Percentiles rank a stretch among this genome's conserved stretches.
Evolutionary conservation across 2,797 vertebrate genomes (phyloP).

Genomic region (Loriculus beryllinus): DNA sequence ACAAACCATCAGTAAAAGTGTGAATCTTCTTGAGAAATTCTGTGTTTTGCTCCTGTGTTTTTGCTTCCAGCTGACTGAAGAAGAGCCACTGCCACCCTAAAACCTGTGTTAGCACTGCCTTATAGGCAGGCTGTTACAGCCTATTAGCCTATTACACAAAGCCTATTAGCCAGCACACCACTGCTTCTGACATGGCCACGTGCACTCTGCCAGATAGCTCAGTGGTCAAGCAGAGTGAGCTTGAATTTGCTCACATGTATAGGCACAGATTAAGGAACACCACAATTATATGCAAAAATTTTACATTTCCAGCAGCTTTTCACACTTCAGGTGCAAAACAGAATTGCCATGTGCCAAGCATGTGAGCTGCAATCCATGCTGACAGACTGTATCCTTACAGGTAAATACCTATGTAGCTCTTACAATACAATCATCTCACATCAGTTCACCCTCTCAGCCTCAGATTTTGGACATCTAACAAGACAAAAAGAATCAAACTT

Average conservation of each 20-base stretch:
- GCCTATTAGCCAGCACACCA: neutral
- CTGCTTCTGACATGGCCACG: fast-evolving
- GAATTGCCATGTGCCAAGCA: neutral
- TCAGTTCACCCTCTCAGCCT: neutral
- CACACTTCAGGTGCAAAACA: neutral
- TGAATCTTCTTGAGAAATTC: neutral
- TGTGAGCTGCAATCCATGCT: fast-evolving
- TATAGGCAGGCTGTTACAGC: no score
- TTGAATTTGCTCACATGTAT: neutral
- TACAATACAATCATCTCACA: neutral
- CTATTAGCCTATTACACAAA: fast-evolving
- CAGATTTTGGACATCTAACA: neutral
- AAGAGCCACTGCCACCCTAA: neutral
- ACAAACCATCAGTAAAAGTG: neutral
- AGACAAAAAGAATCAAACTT: neutral
- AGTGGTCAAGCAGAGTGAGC: neutral
- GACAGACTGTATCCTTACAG: neutral
- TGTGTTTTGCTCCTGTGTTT: neutral
- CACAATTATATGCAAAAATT: neutral
- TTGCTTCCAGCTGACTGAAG: neutral
- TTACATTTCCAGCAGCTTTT: neutral
- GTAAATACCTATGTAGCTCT: neutral
- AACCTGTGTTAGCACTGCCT: neutral
- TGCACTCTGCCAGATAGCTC: neutral
- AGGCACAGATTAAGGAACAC: neutral